These are phyloP conservation scores for Luscinia luscinia DNA, from an alignment of 2,797 vertebrate species.

Conservation along the genomic window DNA sequence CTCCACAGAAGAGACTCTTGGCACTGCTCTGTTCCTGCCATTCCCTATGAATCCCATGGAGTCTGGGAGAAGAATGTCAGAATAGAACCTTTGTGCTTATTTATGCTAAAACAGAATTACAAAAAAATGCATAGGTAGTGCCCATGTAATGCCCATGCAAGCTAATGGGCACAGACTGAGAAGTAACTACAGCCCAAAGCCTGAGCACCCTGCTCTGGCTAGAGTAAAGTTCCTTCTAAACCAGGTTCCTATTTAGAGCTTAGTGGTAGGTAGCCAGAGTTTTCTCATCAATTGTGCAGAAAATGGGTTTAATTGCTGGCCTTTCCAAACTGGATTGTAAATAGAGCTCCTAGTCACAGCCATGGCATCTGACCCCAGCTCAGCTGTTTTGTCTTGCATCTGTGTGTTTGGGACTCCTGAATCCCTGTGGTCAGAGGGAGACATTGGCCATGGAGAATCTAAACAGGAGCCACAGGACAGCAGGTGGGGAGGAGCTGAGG, in stretches of 20 bases:
- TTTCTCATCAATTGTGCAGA: neutral
- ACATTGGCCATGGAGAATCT: accelerated
- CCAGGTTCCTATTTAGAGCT: neutral
- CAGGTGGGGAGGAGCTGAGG: neutral
- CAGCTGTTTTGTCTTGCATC: neutral
- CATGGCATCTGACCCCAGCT: neutral
- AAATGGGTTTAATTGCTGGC: neutral
- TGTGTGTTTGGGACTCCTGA: neutral
- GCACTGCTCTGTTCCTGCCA: neutral
- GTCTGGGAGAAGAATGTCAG: neutral
- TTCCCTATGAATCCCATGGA: neutral
- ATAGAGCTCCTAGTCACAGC: neutral
- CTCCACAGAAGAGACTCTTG: neutral
- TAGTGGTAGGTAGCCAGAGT: neutral
- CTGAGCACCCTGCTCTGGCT: neutral
- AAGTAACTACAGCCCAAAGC: neutral
- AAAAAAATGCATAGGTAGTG: neutral
- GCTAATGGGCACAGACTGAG: neutral
- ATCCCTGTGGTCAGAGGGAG: neutral
- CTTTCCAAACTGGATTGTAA: neutral
- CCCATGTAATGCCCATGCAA: neutral
- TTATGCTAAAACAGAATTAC: neutral
- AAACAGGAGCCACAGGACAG: neutral
- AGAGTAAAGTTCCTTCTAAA: neutral
- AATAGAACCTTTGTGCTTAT: neutral